phyloP scores from a whole-genome alignment of 2,113 vertebrate genomes.

The Malurus elegans region DNA sequence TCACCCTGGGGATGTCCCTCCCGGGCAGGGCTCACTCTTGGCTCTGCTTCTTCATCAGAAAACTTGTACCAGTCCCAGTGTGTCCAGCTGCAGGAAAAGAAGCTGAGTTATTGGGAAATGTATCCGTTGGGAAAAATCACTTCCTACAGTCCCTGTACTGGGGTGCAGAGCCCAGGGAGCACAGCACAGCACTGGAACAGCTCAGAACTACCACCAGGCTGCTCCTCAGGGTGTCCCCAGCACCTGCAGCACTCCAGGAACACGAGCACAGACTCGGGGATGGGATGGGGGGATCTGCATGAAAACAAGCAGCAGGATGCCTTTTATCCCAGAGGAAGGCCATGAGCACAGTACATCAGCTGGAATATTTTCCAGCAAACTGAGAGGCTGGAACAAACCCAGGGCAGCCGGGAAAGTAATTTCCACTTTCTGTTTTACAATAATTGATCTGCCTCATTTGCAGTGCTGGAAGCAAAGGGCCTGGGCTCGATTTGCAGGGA shows the following conservation, averaged over 20 bases:
- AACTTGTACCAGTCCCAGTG: neutral
- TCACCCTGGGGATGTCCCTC: neutral
- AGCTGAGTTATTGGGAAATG: neutral
- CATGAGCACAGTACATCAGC: rapidly evolving
- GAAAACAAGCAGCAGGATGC: neutral
- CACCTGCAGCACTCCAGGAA: neutral
- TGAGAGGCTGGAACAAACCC: neutral
- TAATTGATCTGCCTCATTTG: neutral
- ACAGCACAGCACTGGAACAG: neutral
- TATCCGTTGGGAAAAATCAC: neutral
- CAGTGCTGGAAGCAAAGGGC: neutral
- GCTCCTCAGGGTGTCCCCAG: neutral
- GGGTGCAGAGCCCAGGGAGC: neutral
- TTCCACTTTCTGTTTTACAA: neutral
- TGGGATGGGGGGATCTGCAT: neutral
- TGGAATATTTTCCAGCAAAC: neutral
- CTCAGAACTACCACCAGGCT: neutral
- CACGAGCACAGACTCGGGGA: rapidly evolving
- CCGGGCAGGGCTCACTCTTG: neutral
- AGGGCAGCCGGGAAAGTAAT: neutral
- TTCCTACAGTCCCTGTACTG: neutral
- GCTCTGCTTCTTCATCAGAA: neutral
- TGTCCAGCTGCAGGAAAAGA: neutral
- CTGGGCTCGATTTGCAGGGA: neutral
- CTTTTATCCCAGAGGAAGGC: neutral